Base-by-base conservation (phyloP, 2,113 vertebrate species). In the Tetraodon nigroviridis region DNA sequence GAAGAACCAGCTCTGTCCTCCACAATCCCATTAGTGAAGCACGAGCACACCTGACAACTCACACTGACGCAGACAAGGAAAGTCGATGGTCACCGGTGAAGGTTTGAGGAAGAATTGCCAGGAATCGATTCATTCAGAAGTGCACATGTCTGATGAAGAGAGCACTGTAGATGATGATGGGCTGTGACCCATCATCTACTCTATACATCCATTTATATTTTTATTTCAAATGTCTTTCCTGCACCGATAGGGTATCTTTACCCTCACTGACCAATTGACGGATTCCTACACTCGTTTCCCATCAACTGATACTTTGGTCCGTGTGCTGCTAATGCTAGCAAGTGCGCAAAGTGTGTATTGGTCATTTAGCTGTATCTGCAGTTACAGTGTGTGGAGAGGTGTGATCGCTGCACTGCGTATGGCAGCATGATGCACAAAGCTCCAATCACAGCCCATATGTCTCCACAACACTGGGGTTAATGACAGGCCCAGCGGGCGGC, bases 21-120 rank as follows among this genome's bases (percentile, higher is more conserved):
- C 69, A 51, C 51, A 80, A 85, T 86, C 86, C 83, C 70, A 86
- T 90, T 87, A 90, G 73, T 78, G 58, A 79, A 67, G 84, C 69
- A 49, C 76, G 80, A 71, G 44, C 59, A 60, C 64, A 72, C 79
- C 54, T 74, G 67, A 40, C 18, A 61, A 44, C 42, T 50, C 44
- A 18, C 37, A 19, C 58, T 11, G 32, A 7, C 41, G 52, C 24
- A 37, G 52, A 63, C 29, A 57, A 21, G 37, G 20, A 50, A 48
- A 44, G 24, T 19, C 50, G 11, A 10, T 10, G 22, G 40, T 59
- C 51, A 55, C 18, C 20, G 32, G 32, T 37, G 32, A 37, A 37
- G 32, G 32, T 37, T 37, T 37, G 32, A 37, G 32, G 32, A 37
- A 8, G 32, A 12, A 7, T 11, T 12, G 32, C 32, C 8, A 37